phyloP scores from a whole-genome alignment of 2,113 vertebrate genomes.

The Micronycteris hirsuta region DNA sequence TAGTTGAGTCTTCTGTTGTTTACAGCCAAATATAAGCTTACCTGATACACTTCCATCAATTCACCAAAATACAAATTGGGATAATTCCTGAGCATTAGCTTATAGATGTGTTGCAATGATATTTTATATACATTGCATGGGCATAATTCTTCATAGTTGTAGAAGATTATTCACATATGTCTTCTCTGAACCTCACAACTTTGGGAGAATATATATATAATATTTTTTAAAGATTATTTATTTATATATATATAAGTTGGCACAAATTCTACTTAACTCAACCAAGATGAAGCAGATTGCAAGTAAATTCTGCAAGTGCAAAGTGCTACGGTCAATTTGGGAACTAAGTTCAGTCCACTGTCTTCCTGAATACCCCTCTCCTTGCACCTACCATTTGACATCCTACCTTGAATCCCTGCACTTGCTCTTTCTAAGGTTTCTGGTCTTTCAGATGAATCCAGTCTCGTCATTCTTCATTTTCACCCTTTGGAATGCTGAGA shows the following conservation, averaged over 20 bases:
- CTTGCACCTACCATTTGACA: neutral
- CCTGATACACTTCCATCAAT: neutral
- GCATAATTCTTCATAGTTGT: neutral
- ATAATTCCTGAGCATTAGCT: neutral
- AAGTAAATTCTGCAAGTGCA: neutral
- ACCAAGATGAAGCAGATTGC: neutral
- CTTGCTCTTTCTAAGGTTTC: neutral
- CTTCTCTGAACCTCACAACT: neutral
- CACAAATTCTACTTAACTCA: neutral
- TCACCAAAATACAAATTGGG: neutral
- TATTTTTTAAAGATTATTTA: no score
- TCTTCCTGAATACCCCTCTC: neutral
- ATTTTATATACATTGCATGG: neutral
- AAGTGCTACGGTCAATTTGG: neutral
- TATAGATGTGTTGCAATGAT: neutral
- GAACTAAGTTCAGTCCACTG: neutral
- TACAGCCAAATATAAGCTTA: neutral
- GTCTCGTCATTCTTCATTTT: neutral
- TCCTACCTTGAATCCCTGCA: neutral
- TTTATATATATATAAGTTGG: no score
- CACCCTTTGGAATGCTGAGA: neutral
- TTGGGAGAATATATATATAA: no score
- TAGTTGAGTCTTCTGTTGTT: neutral
- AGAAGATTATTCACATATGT: neutral
- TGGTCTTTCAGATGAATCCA: neutral